Percentiles rank a stretch among this genome's conserved stretches.
phyloP scores from a whole-genome alignment of 2,113 vertebrate species.

The Dipodomys stephensi region DNA sequence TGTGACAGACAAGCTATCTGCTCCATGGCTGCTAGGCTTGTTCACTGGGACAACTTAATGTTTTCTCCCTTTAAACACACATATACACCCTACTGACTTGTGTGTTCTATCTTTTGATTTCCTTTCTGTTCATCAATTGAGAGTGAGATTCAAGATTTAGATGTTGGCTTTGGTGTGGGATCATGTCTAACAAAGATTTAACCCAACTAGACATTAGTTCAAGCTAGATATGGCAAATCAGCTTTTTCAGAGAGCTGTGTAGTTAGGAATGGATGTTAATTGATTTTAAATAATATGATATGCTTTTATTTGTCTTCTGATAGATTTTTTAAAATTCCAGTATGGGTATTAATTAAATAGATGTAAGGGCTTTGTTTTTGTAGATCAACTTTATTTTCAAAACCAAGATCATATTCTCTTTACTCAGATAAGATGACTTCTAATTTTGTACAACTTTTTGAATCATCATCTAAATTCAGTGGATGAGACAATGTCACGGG shows the following conservation, averaged over 20 bases:
- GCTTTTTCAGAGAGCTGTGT: not conserved
- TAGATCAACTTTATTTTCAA: not conserved
- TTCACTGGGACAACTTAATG: fast-evolving
- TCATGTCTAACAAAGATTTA: not conserved
- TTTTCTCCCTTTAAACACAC: too few species aligned
- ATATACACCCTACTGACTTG: fast-evolving
- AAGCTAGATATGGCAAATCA: not conserved
- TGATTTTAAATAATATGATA: not conserved
- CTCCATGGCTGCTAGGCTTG: not conserved
- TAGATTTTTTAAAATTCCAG: not conserved
- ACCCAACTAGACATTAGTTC: not conserved
- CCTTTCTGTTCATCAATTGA: not conserved
- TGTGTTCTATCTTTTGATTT: not conserved
- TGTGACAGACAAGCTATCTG: not conserved
- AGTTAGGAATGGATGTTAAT: not conserved
- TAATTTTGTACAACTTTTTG: not conserved
- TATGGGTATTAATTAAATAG: not conserved
- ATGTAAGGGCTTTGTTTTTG: not conserved
- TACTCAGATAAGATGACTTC: not conserved
- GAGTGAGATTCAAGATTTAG: too few species aligned
- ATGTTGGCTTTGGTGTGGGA: not conserved
- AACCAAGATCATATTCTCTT: not conserved
- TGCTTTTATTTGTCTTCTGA: not conserved
- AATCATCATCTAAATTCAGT: not conserved
- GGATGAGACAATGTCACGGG: not conserved